A percentile compares a stretch with the other conserved stretches of the same genome.
These are phyloP conservation scores for Eupeodes latifasciatus DNA, from an alignment of 2,888 invertebrate species.

Conservation along the genomic window DNA sequence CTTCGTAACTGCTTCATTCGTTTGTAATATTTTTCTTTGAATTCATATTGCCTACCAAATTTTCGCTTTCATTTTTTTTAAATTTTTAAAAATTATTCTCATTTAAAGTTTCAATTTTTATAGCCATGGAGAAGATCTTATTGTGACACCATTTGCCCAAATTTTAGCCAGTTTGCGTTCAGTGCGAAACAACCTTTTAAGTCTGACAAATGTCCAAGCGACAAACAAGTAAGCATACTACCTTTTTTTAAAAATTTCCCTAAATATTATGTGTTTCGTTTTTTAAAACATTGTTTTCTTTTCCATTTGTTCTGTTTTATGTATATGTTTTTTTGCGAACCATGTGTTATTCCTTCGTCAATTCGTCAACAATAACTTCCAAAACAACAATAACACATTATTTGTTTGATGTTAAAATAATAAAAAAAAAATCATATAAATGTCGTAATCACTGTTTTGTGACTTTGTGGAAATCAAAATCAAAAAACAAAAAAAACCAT, in stretches of 20 bases:
- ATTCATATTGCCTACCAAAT: neutral
- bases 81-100: constrained; percentile 40
- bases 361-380: neutral
- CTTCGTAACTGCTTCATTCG: neutral
- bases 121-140: constrained; percentile 98
- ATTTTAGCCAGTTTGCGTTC: constrained; percentile 99
- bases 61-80: constrained; percentile 8
- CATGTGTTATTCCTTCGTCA: constrained; percentile 19
- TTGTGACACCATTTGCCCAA: constrained; percentile 99
- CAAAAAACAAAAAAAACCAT: constrained; percentile 35
- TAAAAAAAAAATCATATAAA: constrained; percentile 23
- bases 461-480: constrained; percentile 77
- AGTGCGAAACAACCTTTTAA: constrained; percentile 98
- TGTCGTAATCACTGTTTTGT: constrained; percentile 72
- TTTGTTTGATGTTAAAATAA: constrained; percentile 10
- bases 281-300: constrained; percentile 38
- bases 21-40: neutral
- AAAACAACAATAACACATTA: neutral
- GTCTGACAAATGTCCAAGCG: constrained; percentile 94
- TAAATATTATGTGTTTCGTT: constrained; percentile 59
- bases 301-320: constrained; percentile 28
- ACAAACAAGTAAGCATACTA: constrained; percentile 88
- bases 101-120: constrained; percentile 65
- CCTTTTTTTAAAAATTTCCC: constrained; percentile 18
- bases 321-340: constrained; percentile 42